These are phyloP conservation scores for Phrynocephalus vlangalii DNA, from an alignment of 2,797 vertebrate genomes.

Conservation along the genomic window DNA sequence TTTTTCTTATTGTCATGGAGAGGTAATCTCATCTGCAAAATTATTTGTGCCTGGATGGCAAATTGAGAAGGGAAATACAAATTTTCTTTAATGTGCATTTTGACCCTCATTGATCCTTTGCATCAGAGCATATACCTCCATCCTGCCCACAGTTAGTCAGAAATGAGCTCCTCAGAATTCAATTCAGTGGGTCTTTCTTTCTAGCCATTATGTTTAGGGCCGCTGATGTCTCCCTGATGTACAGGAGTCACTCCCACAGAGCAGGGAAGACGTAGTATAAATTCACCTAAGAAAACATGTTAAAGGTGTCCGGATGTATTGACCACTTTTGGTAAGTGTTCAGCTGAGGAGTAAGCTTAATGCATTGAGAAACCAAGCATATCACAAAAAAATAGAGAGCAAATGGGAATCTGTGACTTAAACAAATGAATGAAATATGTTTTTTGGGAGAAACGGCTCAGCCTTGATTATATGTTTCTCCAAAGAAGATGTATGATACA, in stretches of 20 bases:
- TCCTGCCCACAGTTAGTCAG: neutral
- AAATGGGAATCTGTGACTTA: neutral
- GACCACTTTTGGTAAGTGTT: neutral
- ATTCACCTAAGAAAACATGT: neutral
- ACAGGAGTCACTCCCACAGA: neutral
- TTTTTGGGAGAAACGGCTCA: neutral
- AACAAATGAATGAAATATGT: neutral
- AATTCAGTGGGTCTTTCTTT: neutral
- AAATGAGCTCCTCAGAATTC: neutral
- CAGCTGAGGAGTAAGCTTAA: neutral
- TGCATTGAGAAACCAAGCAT: neutral
- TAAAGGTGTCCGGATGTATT: neutral
- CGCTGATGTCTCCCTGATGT: neutral
- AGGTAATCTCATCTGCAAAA: too few species aligned
- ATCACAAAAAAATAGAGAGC: neutral
- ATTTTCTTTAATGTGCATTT: too few species aligned
- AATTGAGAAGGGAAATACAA: too few species aligned
- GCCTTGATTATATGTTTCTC: slow-evolving; percentile 22
- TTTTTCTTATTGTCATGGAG: too few species aligned
- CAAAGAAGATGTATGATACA: slow-evolving; percentile 7
- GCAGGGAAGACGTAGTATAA: neutral
- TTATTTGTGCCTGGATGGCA: too few species aligned
- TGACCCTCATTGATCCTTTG: too few species aligned
- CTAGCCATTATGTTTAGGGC: neutral
- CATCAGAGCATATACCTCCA: too few species aligned